Evolutionary conservation across 2,113 vertebrate genomes (phyloP), one percentile per base, ranked within the genome.

Genomic region (Pachycephala philippinensis): DNA sequence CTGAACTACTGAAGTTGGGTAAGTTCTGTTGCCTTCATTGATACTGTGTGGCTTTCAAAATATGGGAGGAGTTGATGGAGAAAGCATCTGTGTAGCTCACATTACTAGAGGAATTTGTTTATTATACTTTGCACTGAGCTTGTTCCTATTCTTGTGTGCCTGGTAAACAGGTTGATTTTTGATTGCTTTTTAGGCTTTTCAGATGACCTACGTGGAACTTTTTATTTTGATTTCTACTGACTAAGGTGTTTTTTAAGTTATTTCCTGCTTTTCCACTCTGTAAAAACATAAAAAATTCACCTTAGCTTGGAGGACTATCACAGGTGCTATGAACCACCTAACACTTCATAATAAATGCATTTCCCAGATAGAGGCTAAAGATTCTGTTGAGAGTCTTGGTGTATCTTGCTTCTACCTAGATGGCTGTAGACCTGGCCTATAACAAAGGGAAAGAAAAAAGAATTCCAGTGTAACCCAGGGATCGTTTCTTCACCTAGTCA

Each of bases 111-210:
- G 53, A 94, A 57, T 79, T 74, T 81, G 71, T 84, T 92, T 82
- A 69, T 91, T 87, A n/a, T 84, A 39, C 45, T 72, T 76, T 69
- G 23, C 54, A 57, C 39, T 59, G 45, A 56, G 17, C 5, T 86
- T 83, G 66, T 76, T 95, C 26, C 45, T 83, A 4, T 83, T 68
- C n/a, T 89, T 83, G n/a, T 76, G 28, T 81, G 66, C 45, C 89
- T 95, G 74, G 57, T 76, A 89, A 96, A 89, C 39, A 68, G 70
- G 60, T 93, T 85, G 82, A 53, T 64, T 84, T 91, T 79, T 92
- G 7, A 82, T 82, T 82, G 69, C 70, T 60, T 87, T 84, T 84
- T 68, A 71, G 61, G 27, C 64, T 89, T 94, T 95, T 92, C 40
- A 82, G 57, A 35, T 84, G 70, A 76, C 59, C 37, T 93, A 45